Evolutionary conservation across 2,113 vertebrate genomes (phyloP).

Genomic region (Lepisosteus oculatus): DNA sequence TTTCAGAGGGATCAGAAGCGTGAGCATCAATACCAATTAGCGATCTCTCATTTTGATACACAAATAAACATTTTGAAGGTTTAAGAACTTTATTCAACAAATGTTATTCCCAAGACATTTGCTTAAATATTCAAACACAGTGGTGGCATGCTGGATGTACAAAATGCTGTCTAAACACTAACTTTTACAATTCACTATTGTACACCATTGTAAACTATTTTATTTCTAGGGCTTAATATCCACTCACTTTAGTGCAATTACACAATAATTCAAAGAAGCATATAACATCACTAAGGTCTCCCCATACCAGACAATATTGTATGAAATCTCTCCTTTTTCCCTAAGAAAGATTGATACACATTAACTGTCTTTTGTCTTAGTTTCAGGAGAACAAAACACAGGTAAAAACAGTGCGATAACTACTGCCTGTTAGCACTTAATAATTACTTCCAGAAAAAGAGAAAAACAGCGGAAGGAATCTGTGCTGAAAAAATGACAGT

Average conservation of each 20-base stretch:
- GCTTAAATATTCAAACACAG: too few relatives aligned
- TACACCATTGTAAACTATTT: neutral
- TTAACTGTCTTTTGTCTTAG: slow-evolving; percentile 5
- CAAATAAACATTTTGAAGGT: too few relatives aligned
- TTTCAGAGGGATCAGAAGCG: too few relatives aligned
- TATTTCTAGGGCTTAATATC: slow-evolving; percentile 16
- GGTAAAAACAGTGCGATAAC: slow-evolving; percentile 46
- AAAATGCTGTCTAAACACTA: too few relatives aligned
- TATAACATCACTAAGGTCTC: slow-evolving; percentile 14
- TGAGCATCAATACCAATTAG: too few relatives aligned
- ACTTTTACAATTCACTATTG: neutral
- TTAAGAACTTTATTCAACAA: too few relatives aligned
- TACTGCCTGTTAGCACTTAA: slow-evolving; percentile 43
- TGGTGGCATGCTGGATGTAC: too few relatives aligned
- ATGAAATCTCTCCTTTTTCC: neutral
- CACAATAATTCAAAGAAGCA: slow-evolving; percentile 28
- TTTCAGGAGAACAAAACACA: slow-evolving; percentile 30
- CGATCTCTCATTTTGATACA: too few relatives aligned
- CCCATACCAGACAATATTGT: slow-evolving; percentile 7
- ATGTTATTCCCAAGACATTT: too few relatives aligned
- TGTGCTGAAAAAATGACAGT: slow-evolving; percentile 25
- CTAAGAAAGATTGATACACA: slow-evolving; percentile 6
- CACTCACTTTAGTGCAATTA: slow-evolving; percentile 23
- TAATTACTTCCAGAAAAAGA: slow-evolving; percentile 45
- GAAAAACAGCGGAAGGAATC: slow-evolving; percentile 9